A percentile compares a stretch with the other conserved stretches of the same genome.
Evolutionary conservation across 2,888 invertebrate genomes (phyloP).

Genomic region (Hirtodrosophila histrioides): DNA sequence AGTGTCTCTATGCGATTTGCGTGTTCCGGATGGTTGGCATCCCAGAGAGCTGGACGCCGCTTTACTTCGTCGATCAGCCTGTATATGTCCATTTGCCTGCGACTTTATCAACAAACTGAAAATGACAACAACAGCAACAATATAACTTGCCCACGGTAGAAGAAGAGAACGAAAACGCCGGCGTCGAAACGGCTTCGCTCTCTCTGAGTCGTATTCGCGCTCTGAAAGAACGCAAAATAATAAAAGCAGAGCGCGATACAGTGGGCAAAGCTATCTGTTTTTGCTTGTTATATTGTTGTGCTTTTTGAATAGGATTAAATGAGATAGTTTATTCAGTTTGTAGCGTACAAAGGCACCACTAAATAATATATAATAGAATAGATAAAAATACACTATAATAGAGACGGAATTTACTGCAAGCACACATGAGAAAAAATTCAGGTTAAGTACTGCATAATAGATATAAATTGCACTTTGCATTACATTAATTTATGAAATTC

Average conservation of each 20-base stretch:
- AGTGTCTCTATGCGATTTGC: constrained; percentile 65
- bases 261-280: constrained; percentile 10
- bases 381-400: no score
- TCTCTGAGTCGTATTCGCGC: constrained; percentile 6
- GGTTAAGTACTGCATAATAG: no score
- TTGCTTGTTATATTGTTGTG: background rate
- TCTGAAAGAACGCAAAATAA: constrained; percentile 20
- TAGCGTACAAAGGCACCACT: background rate
- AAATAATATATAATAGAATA: no score
- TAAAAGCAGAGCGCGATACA: constrained; percentile 17
- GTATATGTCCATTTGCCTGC: constrained; percentile 73
- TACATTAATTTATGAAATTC: no score
- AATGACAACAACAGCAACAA: constrained; percentile 45
- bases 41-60: constrained; percentile 75
- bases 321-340: background rate
- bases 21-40: constrained; percentile 68
- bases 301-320: background rate
- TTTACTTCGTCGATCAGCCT: constrained; percentile 75
- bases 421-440: no score
- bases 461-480: no score
- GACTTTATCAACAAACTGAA: constrained; percentile 77
- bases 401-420: no score
- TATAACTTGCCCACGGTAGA: constrained; percentile 13
- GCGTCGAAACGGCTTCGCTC: constrained; percentile 16
- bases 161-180: constrained; percentile 29